Conservation (phyloP, 2,113 vertebrate species). For the Elachura formosa region DNA sequence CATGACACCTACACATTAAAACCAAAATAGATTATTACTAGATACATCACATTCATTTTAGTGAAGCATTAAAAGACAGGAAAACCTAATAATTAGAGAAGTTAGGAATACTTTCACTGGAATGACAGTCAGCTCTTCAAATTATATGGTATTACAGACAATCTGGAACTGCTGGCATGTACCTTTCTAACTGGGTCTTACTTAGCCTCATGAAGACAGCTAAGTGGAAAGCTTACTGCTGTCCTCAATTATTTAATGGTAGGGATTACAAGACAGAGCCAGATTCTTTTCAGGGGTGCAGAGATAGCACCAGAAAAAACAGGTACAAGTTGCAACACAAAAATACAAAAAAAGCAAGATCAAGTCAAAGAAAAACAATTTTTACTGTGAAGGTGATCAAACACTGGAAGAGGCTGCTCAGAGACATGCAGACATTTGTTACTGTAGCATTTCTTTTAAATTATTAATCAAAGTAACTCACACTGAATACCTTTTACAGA, state of each 20-base stretch:
- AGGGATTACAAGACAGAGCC: background rate
- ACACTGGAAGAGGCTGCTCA: background rate
- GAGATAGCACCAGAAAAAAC: background rate
- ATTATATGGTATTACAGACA: background rate
- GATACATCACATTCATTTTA: background rate
- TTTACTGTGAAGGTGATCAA: background rate
- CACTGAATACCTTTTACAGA: background rate
- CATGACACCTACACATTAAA: conserved; percentile 85
- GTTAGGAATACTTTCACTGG: background rate
- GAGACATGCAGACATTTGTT: background rate
- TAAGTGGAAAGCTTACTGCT: background rate
- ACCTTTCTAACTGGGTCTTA: background rate
- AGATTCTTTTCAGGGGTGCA: background rate
- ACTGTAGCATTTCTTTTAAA: background rate
- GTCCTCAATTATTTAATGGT: background rate
- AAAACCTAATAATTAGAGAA: background rate
- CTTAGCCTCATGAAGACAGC: background rate
- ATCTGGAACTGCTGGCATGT: background rate
- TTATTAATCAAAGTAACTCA: background rate
- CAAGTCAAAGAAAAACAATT: background rate
- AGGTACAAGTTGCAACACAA: background rate
- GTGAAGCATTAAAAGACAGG: background rate
- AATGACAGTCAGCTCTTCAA: background rate
- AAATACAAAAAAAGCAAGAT: background rate
- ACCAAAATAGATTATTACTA: background rate